phyloP scores from a whole-genome alignment of 2,113 vertebrate genomes.

The Psilopsiagon aymara region DNA sequence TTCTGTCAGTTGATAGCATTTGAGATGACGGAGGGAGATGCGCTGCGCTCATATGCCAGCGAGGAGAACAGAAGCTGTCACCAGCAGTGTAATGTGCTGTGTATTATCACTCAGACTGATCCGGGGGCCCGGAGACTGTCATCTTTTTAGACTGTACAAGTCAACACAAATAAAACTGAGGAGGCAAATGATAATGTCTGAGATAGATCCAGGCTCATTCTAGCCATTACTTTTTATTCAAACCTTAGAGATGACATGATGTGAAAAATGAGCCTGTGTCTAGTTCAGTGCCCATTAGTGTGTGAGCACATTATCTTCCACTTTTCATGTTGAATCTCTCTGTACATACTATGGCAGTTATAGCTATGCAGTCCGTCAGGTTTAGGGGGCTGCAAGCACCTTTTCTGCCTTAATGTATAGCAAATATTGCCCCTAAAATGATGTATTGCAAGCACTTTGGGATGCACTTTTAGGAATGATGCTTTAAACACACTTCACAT shows the following conservation, averaged over 20 bases:
- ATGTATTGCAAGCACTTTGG: conserved; percentile 71
- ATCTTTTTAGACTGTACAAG: conserved; percentile 94
- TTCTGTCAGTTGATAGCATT: conserved; percentile 96
- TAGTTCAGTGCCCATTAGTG: conserved; percentile 99
- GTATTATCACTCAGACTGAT: conserved; percentile 96
- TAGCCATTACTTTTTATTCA: conserved; percentile 96
- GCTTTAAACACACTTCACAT: not conserved
- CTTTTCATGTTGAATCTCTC: conserved; percentile 91
- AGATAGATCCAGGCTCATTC: conserved; percentile 92
- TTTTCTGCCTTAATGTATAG: conserved; percentile 72
- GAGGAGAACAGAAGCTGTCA: conserved; percentile 93
- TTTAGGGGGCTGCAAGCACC: conserved; percentile 80
- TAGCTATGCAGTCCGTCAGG: conserved; percentile 82
- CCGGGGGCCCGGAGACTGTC: conserved; percentile 89
- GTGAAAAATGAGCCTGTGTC: conserved; percentile 99
- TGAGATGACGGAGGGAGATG: conserved; percentile 92
- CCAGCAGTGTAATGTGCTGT: conserved; percentile 85
- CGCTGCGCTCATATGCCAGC: conserved; percentile 87
- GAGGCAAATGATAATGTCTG: conserved; percentile 94
- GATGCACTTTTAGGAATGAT: conserved; percentile 34
- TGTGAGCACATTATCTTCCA: conserved; percentile 96
- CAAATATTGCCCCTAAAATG: conserved; percentile 70
- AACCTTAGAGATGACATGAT: conserved; percentile 98
- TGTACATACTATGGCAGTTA: conserved; percentile 83
- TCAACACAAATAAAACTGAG: conserved; percentile 99